Conservation (phyloP, 1,140 invertebrate species). For the Meloidogyne floridensis region DNA sequence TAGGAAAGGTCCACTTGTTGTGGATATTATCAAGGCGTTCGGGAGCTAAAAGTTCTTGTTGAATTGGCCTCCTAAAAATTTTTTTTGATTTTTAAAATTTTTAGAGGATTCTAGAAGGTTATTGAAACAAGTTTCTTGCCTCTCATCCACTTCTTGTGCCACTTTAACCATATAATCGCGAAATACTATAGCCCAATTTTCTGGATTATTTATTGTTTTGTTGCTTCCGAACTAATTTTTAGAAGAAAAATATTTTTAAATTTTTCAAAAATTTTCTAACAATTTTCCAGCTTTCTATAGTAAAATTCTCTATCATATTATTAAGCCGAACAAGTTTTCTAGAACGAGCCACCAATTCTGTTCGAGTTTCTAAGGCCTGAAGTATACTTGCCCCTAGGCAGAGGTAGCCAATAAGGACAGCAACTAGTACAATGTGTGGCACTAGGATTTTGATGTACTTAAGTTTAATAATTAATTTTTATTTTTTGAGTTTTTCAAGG, state of each 20-base stretch:
- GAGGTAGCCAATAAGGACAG: constrained; percentile 62
- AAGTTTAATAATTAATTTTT: neutral
- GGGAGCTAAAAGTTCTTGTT: constrained; percentile 57
- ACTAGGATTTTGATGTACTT: constrained; percentile 63
- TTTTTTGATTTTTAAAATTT: neutral
- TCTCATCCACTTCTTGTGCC: constrained; percentile 61
- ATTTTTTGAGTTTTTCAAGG: neutral
- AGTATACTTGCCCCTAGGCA: constrained; percentile 65
- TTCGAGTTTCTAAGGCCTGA: constrained; percentile 61
- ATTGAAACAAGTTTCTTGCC: constrained; percentile 10
- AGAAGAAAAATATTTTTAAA: neutral
- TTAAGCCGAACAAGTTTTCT: constrained; percentile 55
- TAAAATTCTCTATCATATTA: constrained; percentile 64
- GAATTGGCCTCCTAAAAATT: constrained; percentile 52
- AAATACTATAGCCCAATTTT: neutral
- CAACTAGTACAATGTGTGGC: constrained; percentile 63
- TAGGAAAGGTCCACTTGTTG: constrained; percentile 66
- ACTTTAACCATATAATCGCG: constrained; percentile 63
- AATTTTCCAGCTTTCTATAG: constrained; percentile 61
- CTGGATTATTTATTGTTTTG: constrained; percentile 7
- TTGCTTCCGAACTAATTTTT: neutral
- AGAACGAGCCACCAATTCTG: constrained; percentile 54
- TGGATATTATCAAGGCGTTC: constrained; percentile 63
- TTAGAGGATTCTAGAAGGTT: neutral
- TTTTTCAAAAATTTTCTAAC: neutral